A percentile compares a stretch with the other conserved stretches of the same genome.
Evolutionary conservation across 2,797 vertebrate genomes (phyloP).

Genomic region (Molossus molossus): DNA sequence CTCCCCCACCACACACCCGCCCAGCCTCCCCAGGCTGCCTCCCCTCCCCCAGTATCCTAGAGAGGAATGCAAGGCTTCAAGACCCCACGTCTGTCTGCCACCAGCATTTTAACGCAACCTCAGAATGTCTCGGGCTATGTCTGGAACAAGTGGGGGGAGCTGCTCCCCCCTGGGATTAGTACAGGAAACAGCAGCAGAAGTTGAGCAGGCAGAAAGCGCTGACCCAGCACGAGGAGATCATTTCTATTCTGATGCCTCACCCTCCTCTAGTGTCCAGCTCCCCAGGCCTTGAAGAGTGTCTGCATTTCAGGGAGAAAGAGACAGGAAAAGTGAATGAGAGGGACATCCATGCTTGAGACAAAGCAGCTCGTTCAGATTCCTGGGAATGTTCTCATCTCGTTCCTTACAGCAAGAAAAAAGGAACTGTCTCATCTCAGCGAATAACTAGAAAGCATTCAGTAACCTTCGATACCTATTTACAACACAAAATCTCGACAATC

Average conservation of each 20-base stretch:
- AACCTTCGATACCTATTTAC: background rate
- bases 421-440: background rate
- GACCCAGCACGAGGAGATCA: constrained; percentile 62
- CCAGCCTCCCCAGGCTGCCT: background rate
- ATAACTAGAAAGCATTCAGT: background rate
- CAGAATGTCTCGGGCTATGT: constrained; percentile 72
- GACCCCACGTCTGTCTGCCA: constrained; percentile 63
- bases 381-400: background rate
- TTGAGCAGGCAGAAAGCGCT: constrained; percentile 45
- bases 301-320: background rate
- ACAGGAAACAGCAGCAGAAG: constrained; percentile 82
- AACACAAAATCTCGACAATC: background rate
- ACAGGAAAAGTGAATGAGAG: background rate
- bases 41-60: background rate
- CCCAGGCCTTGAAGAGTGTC: background rate
- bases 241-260: background rate
- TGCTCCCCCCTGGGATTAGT: constrained; percentile 62
- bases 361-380: background rate
- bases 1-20: background rate
- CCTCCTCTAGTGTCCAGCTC: background rate
- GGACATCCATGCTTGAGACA: background rate
- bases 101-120: constrained; percentile 69
- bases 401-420: background rate
- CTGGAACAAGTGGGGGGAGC: constrained; percentile 63
- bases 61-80: constrained; percentile 30